These are phyloP conservation scores for Mergus octosetaceus DNA, from an alignment of 2,797 vertebrate species.

Conservation along the genomic window DNA sequence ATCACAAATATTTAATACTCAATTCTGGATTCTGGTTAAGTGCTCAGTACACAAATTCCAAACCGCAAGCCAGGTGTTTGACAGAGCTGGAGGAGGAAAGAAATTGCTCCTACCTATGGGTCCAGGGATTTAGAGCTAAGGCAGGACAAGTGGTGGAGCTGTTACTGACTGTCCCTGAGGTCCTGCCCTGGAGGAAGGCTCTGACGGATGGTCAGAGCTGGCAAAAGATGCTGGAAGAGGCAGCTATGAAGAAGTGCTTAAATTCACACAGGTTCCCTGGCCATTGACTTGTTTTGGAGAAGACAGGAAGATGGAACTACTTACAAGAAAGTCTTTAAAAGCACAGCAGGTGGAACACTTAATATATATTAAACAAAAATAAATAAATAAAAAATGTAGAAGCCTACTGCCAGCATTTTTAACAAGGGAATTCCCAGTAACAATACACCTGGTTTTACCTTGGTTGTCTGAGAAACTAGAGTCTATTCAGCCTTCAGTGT, in stretches of 20 bases:
- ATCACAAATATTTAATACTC: conserved; percentile 19
- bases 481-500: not conserved
- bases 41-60: not conserved
- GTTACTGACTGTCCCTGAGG: not conserved
- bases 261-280: not conserved
- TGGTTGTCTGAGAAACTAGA: not conserved
- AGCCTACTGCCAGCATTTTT: not conserved
- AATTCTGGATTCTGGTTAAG: not conserved
- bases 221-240: not conserved
- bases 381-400: not conserved
- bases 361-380: not conserved
- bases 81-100: not conserved
- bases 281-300: not conserved
- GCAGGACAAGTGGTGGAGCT: not conserved
- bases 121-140: not conserved
- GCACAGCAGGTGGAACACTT: not conserved
- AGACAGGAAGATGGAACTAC: not conserved
- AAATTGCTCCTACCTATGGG: not conserved
- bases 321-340: not conserved
- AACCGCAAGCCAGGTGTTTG: not conserved
- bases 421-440: not conserved
- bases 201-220: not conserved
- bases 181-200: not conserved
- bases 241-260: not conserved
- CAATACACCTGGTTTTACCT: not conserved